Percentiles rank a stretch among this genome's conserved stretches.
Conservation (phyloP, 1,140 invertebrate species). For the Euborellia annulipes region DNA sequence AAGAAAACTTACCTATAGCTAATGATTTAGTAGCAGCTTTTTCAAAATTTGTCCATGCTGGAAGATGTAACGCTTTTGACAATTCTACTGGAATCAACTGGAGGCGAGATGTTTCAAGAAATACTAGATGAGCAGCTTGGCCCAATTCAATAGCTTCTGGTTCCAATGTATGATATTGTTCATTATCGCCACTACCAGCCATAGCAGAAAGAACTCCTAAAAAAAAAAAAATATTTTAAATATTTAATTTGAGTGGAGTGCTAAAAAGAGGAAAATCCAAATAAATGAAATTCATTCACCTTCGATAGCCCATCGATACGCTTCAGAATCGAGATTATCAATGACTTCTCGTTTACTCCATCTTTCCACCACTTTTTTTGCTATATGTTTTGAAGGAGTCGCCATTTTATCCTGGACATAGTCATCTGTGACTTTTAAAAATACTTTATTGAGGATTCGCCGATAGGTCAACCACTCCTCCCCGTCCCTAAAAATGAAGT, state of each 20-base stretch:
- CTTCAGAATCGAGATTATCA: slow-evolving; percentile 44
- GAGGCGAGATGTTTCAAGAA: slow-evolving; percentile 50
- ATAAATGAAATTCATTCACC: no score
- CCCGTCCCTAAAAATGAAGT: slow-evolving; percentile 40
- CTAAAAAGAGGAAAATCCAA: no score
- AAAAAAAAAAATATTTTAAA: no score
- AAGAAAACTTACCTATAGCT: slow-evolving; percentile 8
- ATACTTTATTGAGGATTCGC: slow-evolving; percentile 51
- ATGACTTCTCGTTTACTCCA: slow-evolving; percentile 27
- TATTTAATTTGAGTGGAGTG: no score
- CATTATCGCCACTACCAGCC: no score
- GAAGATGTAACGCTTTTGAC: slow-evolving; percentile 42
- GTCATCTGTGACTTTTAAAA: slow-evolving; percentile 38
- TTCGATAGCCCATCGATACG: slow-evolving; percentile 61
- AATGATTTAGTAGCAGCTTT: slow-evolving; percentile 45
- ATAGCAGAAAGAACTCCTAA: slow-evolving; percentile 35
- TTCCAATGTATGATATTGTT: no score
- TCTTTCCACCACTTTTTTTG: slow-evolving; percentile 27
- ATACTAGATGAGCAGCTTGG: slow-evolving; percentile 51
- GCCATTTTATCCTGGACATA: slow-evolving; percentile 30
- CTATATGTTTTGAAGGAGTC: slow-evolving; percentile 31
- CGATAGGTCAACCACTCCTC: slow-evolving; percentile 56
- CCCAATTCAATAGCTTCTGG: no score
- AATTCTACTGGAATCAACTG: slow-evolving; percentile 46
- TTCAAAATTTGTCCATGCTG: slow-evolving; percentile 58